Evolutionary conservation across 1,140 invertebrate species (phyloP).

Genomic region (Uloborus diversus): DNA sequence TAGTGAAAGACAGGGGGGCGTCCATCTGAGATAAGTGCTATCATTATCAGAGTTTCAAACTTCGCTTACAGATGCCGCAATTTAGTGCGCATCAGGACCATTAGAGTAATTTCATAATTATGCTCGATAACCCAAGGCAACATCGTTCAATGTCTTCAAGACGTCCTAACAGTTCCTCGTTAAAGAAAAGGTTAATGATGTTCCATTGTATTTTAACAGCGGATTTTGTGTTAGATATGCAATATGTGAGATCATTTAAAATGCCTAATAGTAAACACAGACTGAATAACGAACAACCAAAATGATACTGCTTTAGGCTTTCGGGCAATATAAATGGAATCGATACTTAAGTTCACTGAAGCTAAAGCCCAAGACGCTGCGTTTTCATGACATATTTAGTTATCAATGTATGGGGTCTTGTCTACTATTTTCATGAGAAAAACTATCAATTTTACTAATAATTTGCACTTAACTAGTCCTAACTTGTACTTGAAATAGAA

Average conservation of each 20-base stretch:
- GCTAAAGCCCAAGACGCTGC: too few relatives aligned
- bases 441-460: too few relatives aligned
- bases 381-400: too few relatives aligned
- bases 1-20: neutral
- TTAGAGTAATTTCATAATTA: slow-evolving; percentile 49
- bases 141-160: neutral
- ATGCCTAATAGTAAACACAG: neutral
- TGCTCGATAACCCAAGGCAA: slow-evolving; percentile 25
- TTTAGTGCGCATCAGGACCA: slow-evolving; percentile 12
- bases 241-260: neutral
- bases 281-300: too few relatives aligned
- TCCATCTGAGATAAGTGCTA: slow-evolving; percentile 29
- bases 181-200: slow-evolving; percentile 31
- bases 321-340: too few relatives aligned
- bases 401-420: too few relatives aligned
- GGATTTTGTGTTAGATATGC: neutral
- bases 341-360: too few relatives aligned
- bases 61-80: slow-evolving; percentile 7
- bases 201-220: slow-evolving; percentile 11
- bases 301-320: too few relatives aligned
- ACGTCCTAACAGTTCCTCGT: neutral
- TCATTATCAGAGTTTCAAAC: slow-evolving; percentile 28
- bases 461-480: too few relatives aligned
- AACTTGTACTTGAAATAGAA: too few relatives aligned
- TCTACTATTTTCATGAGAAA: too few relatives aligned